A percentile compares a stretch with the other conserved stretches of the same genome.
Evolutionary conservation across 2,113 vertebrate species (phyloP).

Genomic region (Sander lucioperca): DNA sequence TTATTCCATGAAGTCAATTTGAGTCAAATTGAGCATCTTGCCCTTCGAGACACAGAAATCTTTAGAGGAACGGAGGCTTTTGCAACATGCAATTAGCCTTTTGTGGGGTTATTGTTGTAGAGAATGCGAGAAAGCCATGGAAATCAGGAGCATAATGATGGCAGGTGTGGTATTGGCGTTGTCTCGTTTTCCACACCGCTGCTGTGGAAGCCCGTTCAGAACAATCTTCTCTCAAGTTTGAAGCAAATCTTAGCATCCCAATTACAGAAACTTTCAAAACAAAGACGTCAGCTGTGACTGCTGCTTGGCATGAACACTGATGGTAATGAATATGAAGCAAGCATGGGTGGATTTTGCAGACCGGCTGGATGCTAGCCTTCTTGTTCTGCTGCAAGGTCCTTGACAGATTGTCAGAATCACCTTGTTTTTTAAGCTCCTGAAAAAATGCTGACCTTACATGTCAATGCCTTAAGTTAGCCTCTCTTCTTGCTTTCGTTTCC

Average conservation of each 20-base stretch:
- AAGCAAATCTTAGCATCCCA: slow-evolving; percentile 21
- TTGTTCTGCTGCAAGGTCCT: slow-evolving; percentile 20
- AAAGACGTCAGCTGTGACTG: slow-evolving; percentile 60
- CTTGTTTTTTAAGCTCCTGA: slow-evolving; percentile 42
- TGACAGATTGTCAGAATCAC: slow-evolving; percentile 62
- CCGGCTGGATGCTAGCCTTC: slow-evolving; percentile 28
- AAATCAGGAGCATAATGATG: slow-evolving; percentile 62
- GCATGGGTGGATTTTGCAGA: slow-evolving; percentile 33
- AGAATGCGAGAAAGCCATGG: slow-evolving; percentile 51
- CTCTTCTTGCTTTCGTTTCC: not conserved
- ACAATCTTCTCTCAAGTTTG: slow-evolving; percentile 45
- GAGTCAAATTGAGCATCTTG: slow-evolving; percentile 42
- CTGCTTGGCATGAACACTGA: slow-evolving; percentile 36
- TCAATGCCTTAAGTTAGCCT: slow-evolving; percentile 33
- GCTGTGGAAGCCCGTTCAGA: slow-evolving; percentile 39
- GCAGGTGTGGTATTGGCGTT: slow-evolving; percentile 72
- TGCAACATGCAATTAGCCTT: slow-evolving; percentile 62
- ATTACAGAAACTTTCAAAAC: slow-evolving; percentile 50
- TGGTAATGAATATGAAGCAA: slow-evolving; percentile 58
- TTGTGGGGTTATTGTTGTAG: slow-evolving; percentile 59
- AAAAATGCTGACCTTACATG: slow-evolving; percentile 54
- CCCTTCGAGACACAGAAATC: slow-evolving; percentile 47
- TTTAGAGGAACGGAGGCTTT: slow-evolving; percentile 38
- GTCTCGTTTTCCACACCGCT: slow-evolving; percentile 38
- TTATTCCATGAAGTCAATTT: slow-evolving; percentile 34